Evolutionary conservation across 2,888 invertebrate species (phyloP).

Genomic region (Nymphalis urticae): DNA sequence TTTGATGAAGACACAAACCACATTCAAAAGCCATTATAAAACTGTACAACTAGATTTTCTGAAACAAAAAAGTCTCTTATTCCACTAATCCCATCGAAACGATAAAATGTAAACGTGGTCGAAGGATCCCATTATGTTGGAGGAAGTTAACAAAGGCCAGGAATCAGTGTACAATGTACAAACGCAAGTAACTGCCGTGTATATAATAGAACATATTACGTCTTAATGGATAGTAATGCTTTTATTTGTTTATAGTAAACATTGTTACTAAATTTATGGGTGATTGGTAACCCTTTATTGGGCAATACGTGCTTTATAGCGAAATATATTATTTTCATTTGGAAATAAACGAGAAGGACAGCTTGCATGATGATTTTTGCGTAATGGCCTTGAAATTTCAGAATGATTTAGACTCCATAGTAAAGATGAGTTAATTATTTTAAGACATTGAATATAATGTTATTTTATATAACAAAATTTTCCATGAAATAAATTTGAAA

Average conservation of each 20-base stretch:
- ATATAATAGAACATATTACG: slow-evolving; percentile 26
- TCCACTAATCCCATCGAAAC: slow-evolving; percentile 1
- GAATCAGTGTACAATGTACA: slow-evolving; percentile 41
- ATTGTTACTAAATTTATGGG: slow-evolving; percentile 5
- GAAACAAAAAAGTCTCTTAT: neutral
- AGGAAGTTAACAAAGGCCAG: slow-evolving; percentile 39
- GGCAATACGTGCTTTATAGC: neutral
- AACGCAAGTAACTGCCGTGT: slow-evolving; percentile 32
- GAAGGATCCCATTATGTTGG: slow-evolving; percentile 32
- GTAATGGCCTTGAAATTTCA: too few relatives aligned
- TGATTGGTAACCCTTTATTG: slow-evolving; percentile 16
- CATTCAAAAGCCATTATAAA: too few relatives aligned
- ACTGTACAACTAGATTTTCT: too few relatives aligned
- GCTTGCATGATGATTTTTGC: too few relatives aligned
- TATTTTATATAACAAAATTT: too few relatives aligned
- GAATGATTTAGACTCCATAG: too few relatives aligned
- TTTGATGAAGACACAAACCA: too few relatives aligned
- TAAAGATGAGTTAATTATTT: too few relatives aligned
- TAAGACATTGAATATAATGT: too few relatives aligned
- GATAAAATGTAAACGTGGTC: slow-evolving; percentile 29
- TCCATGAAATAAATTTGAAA: too few relatives aligned
- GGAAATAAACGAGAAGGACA: too few relatives aligned
- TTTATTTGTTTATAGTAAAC: slow-evolving; percentile 25
- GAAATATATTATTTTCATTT: too few relatives aligned
- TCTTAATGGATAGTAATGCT: slow-evolving; percentile 33